These are phyloP conservation scores for Aphelocoma californica DNA, from an alignment of 2,797 vertebrate genomes.

Conservation along the genomic window DNA sequence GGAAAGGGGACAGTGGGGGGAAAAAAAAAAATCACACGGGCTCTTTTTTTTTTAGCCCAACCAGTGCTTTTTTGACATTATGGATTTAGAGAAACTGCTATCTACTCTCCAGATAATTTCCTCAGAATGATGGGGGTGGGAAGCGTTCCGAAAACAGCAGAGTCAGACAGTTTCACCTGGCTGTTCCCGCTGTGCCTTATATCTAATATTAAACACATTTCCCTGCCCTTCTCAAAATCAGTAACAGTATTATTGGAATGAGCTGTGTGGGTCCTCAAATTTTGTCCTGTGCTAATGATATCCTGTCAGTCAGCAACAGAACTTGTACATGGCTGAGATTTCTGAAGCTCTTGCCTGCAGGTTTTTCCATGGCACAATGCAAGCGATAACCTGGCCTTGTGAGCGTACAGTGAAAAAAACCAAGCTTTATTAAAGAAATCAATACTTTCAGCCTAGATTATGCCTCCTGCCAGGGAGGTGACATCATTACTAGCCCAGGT, in stretches of 20 bases:
- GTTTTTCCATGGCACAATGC: background rate
- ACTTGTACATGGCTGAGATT: background rate
- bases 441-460: slow-evolving; percentile 4
- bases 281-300: background rate
- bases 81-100: background rate
- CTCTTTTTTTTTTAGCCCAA: background rate
- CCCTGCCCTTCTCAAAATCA: background rate
- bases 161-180: background rate
- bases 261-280: background rate
- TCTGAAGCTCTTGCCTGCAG: background rate
- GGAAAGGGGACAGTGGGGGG: background rate
- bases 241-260: background rate
- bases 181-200: background rate
- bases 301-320: background rate
- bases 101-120: background rate
- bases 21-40: too few species aligned
- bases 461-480: slow-evolving; percentile 25
- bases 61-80: background rate
- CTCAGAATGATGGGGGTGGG: background rate
- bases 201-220: background rate
- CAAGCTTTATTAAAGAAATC: slow-evolving; percentile 10
- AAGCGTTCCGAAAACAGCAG: background rate
- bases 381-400: background rate
- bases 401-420: background rate
- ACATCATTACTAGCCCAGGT: slow-evolving; percentile 23